These are phyloP conservation scores for Actinostola sp. DNA, from an alignment of 92 coral and sea anemone species.

Conservation along the genomic window DNA sequence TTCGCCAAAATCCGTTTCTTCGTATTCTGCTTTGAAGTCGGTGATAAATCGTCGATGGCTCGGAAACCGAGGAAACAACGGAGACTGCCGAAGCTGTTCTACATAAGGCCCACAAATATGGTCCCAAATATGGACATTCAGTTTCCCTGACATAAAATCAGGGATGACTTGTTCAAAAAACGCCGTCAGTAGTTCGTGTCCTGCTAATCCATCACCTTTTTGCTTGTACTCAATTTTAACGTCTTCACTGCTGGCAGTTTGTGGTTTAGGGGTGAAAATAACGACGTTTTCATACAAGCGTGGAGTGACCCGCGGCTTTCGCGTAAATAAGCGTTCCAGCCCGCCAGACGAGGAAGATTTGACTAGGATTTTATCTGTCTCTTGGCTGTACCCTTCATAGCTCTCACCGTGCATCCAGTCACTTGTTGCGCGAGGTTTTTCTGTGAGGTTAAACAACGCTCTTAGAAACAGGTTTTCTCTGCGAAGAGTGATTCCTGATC, in stretches of 20 bases:
- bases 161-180: constrained; percentile 85
- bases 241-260: not conserved
- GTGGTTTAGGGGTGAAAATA: constrained; percentile 62
- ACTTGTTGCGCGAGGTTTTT: not conserved
- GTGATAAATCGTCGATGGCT: constrained; percentile 41
- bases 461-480: constrained; percentile 8
- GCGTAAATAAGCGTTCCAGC: constrained; percentile 15
- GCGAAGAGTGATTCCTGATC: constrained; percentile 1
- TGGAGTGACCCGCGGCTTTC: constrained; percentile 45
- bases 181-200: constrained; percentile 64
- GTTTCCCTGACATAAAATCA: constrained; percentile 64
- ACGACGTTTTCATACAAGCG: constrained; percentile 44
- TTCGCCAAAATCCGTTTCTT: constrained; percentile 77
- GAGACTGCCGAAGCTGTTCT: constrained; percentile 81
- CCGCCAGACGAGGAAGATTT: not conserved
- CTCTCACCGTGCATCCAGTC: not conserved
- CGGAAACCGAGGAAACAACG: constrained; percentile 85
- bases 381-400: not conserved
- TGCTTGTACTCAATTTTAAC: constrained; percentile 28
- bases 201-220: constrained; percentile 39
- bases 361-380: not conserved
- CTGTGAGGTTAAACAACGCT: constrained; percentile 13
- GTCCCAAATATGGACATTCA: constrained; percentile 83
- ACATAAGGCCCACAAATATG: constrained; percentile 79
- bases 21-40: constrained; percentile 60